Conservation (phyloP, 2,888 invertebrate species). For the Germaria angustata region DNA sequence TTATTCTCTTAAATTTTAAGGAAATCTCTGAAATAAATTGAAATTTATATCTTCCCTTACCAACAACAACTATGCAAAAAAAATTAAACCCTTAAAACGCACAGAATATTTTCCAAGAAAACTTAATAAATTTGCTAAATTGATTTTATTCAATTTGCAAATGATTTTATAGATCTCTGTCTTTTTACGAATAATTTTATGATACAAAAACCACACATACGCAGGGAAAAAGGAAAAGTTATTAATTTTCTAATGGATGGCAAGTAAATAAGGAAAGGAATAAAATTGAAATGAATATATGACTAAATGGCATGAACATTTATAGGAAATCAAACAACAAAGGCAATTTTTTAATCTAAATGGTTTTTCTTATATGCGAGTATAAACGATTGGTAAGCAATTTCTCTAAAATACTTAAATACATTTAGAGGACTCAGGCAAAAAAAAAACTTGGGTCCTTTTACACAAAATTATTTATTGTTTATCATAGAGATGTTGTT, state of each 20-base stretch:
- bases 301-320: not conserved
- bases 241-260: conserved; percentile 79
- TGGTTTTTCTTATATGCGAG: conserved; percentile 34
- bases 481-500: conserved; percentile 42
- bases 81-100: conserved; percentile 30
- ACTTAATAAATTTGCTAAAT: conserved; percentile 49
- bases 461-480: conserved; percentile 38
- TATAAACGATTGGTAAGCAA: conserved; percentile 63
- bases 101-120: not conserved
- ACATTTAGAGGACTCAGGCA: not conserved
- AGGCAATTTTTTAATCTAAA: conserved; percentile 54
- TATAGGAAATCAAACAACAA: conserved; percentile 46
- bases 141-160: conserved; percentile 61
- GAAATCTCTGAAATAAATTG: too few species aligned
- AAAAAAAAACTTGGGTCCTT: conserved; percentile 6
- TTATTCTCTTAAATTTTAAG: too few species aligned
- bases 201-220: conserved; percentile 6
- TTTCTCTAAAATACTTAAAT: conserved; percentile 31
- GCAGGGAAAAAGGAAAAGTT: conserved; percentile 61
- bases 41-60: not conserved
- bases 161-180: conserved; percentile 46
- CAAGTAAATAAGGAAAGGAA: conserved; percentile 64
- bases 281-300: not conserved
- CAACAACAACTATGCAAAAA: not conserved
- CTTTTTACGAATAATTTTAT: conserved; percentile 38